Evolutionary conservation across 2,797 vertebrate species (phyloP).

Genomic region (Danio kyathit): DNA sequence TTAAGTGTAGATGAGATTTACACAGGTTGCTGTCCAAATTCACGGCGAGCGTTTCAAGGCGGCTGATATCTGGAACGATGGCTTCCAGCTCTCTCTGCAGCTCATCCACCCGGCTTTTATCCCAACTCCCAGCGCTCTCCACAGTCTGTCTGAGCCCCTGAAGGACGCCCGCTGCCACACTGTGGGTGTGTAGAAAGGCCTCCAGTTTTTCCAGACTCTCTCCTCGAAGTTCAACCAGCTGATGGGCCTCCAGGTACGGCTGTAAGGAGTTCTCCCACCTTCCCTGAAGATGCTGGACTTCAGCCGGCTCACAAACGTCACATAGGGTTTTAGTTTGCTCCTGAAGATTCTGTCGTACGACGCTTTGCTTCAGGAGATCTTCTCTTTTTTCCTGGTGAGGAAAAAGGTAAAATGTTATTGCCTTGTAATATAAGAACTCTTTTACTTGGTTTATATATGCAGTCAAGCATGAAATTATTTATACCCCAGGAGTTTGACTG

Average conservation of each 20-base stretch:
- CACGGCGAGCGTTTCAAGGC: constrained; percentile 83
- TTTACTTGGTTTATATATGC: no score
- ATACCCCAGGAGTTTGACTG: no score
- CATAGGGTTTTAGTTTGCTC: constrained; percentile 80
- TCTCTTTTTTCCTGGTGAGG: constrained; percentile 80
- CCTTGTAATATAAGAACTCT: not conserved
- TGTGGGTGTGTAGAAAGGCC: constrained; percentile 83
- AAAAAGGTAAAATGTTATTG: not conserved
- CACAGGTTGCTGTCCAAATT: constrained; percentile 86
- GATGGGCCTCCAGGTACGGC: constrained; percentile 86
- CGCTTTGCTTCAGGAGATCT: constrained; percentile 80
- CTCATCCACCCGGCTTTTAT: constrained; percentile 85
- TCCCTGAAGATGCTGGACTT: constrained; percentile 81
- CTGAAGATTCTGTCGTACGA: constrained; percentile 79
- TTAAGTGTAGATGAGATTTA: constrained; percentile 91
- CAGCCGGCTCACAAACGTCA: constrained; percentile 81
- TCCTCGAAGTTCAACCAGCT: constrained; percentile 81
- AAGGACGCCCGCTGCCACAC: constrained; percentile 74
- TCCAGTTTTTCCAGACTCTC: constrained; percentile 83
- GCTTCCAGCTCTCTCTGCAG: constrained; percentile 83
- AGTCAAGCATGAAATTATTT: no score
- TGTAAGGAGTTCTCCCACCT: constrained; percentile 87
- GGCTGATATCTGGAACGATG: constrained; percentile 81
- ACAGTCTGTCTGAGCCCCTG: constrained; percentile 84
- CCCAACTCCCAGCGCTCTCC: constrained; percentile 88